Percentiles rank a stretch among this genome's conserved stretches.
Conservation (phyloP, 2,888 invertebrate species). For the Subacronicta megacephala region DNA sequence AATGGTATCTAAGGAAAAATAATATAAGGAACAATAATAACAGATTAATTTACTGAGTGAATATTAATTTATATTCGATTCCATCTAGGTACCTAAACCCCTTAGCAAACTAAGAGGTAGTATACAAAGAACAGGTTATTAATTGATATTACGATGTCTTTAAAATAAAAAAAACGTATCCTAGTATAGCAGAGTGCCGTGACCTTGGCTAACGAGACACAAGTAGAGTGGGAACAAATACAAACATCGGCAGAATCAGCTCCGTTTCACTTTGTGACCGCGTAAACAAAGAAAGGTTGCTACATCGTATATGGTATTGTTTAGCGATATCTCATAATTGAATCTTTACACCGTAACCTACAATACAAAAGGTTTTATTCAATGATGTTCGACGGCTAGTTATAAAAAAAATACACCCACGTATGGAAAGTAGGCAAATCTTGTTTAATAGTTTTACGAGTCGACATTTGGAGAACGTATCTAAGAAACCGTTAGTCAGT, state of each 20-base stretch:
- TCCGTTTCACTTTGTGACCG: conserved; percentile 71
- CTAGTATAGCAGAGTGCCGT: conserved; percentile 37
- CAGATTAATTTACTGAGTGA: conserved; percentile 26
- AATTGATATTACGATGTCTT: conserved; percentile 22
- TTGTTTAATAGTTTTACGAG: conserved; percentile 57
- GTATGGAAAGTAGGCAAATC: conserved; percentile 59
- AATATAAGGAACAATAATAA: conserved; percentile 9
- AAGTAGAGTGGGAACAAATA: conserved; percentile 69
- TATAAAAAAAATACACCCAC: conserved; percentile 57
- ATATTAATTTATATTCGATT: conserved; percentile 28
- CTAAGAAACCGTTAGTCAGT: conserved; percentile 58
- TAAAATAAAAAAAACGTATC: conserved; percentile 27
- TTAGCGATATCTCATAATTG: conserved; percentile 82
- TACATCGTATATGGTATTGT: conserved; percentile 79
- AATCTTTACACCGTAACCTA: conserved; percentile 80
- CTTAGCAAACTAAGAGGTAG: conserved; percentile 18
- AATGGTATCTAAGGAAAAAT: conserved; percentile 17
- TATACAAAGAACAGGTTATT: conserved; percentile 36
- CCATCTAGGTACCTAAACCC: conserved; percentile 3
- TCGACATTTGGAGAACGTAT: conserved; percentile 55
- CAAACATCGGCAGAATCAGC: conserved; percentile 67
- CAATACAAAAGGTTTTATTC: conserved; percentile 64
- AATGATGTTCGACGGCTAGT: conserved; percentile 49
- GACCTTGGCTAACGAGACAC: conserved; percentile 58
- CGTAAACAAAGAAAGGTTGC: conserved; percentile 81